A percentile compares a stretch with the other conserved stretches of the same genome.
phyloP scores from a whole-genome alignment of 1,140 invertebrate genomes.

The Laupala kohalensis region DNA sequence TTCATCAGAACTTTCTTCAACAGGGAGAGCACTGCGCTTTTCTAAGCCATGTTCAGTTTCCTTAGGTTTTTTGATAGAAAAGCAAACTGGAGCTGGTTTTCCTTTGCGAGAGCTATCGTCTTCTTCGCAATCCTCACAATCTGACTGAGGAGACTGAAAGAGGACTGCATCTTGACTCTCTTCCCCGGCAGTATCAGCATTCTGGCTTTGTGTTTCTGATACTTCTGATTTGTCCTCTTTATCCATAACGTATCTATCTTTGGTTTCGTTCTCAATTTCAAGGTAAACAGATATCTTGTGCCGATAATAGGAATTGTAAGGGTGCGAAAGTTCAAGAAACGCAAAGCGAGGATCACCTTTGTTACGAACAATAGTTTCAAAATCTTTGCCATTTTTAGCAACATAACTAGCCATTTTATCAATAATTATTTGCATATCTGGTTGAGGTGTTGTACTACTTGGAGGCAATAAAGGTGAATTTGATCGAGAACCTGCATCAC shows the following conservation, averaged over 20 bases:
- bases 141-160: neutral
- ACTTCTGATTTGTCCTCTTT: neutral
- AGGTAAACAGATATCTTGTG: slow-evolving; percentile 33
- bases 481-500: neutral
- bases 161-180: neutral
- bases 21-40: slow-evolving; percentile 36
- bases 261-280: neutral
- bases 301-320: slow-evolving; percentile 64
- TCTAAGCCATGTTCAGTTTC: slow-evolving; percentile 42
- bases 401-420: slow-evolving; percentile 95
- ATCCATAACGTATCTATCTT: neutral
- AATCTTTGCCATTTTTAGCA: slow-evolving; percentile 82
- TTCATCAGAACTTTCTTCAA: slow-evolving; percentile 62
- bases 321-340: slow-evolving; percentile 58
- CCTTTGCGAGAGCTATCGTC: neutral
- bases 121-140: neutral
- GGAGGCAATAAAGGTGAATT: neutral
- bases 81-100: slow-evolving; percentile 47
- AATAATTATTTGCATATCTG: slow-evolving; percentile 73
- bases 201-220: neutral
- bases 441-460: slow-evolving; percentile 39
- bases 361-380: slow-evolving; percentile 74
- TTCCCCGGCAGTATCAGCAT: neutral
- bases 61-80: slow-evolving; percentile 69
- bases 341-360: slow-evolving; percentile 78